Evolutionary conservation across 2,113 vertebrate genomes (phyloP).

Genomic region (Mugil cephalus): DNA sequence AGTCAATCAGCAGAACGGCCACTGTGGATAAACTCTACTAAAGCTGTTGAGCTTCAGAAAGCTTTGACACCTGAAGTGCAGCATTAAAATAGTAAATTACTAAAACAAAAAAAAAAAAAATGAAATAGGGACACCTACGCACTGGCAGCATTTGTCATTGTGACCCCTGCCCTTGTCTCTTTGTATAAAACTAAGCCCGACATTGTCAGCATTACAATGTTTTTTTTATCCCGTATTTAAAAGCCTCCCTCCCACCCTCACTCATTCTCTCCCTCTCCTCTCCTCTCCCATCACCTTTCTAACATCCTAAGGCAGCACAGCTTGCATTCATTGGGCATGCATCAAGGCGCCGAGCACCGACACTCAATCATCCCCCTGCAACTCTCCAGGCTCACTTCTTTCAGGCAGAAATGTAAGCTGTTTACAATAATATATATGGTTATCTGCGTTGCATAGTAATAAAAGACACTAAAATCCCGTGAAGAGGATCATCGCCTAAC

Average conservation of each 20-base stretch:
- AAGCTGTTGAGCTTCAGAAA: not conserved
- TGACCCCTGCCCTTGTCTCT: conserved; percentile 18
- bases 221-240: conserved; percentile 9
- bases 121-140: conserved; percentile 12
- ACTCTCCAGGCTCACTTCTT: conserved; percentile 47
- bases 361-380: conserved; percentile 52
- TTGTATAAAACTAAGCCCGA: not conserved
- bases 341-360: conserved; percentile 47
- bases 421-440: conserved; percentile 56
- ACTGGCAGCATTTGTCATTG: conserved; percentile 7
- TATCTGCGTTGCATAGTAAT: conserved; percentile 37
- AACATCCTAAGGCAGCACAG: conserved; percentile 55
- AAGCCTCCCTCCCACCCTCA: conserved; percentile 7
- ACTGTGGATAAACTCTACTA: not conserved
- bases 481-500: conserved; percentile 29
- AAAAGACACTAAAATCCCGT: conserved; percentile 43
- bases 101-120: not conserved
- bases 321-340: conserved; percentile 45
- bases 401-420: conserved; percentile 29
- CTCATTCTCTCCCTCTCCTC: not conserved
- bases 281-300: conserved; percentile 7
- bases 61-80: conserved; percentile 1
- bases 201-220: conserved; percentile 12
- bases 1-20: conserved; percentile 29
- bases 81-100: conserved; percentile 6